Base-by-base conservation (phyloP, 2,797 vertebrate genomes). In the Morus bassanus region DNA sequence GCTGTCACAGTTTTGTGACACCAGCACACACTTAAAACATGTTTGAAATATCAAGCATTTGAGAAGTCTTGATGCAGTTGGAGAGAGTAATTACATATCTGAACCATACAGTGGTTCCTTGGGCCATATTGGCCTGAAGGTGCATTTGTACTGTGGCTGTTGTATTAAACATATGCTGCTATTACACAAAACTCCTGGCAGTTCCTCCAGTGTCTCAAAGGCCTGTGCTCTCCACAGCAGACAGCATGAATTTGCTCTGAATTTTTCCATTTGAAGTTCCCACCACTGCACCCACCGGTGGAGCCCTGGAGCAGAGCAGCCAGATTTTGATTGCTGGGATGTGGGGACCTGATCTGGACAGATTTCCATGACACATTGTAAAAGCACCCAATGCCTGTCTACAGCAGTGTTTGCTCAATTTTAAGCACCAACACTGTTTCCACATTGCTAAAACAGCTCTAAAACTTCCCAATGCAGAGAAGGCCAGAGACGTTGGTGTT, bases 201-300 rank as follows among this genome's bases (percentile, higher is more conserved):
- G 24, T 21, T 85, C 41, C 51, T 74, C 28, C 5, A 2, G 39
- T 11, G 25, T 63, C 79, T 64, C 68, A 57, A 13, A 45, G 65
- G 33, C 11, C 31, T 2, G 0, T 9, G 24, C 24, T 53, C 50
- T 48, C 18, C 1, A 4, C 30, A 70, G 76, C 18, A 51, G 56
- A n/a, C 56, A 73, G 25, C 25, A 73, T 22, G 35, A 45, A 84
- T 45, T 90, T 48, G 16, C 77, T 69, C 48, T 64, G n/a, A 25
- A 33, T 65, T 77, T 75, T 54, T 22, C 37, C 18, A 1, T 57
- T n/a, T 63, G 27, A 59, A 76, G 37, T 50, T 84, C 61, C 35
- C 61, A 79, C 30, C 0, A 0, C 37, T 35, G 46, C 46, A 73
- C 16, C 46, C 3, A 0, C 24, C 8, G 1, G 30, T 1, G 1